Evolutionary conservation across 2,888 invertebrate species (phyloP).

Genomic region (Tiphia femorata): DNA sequence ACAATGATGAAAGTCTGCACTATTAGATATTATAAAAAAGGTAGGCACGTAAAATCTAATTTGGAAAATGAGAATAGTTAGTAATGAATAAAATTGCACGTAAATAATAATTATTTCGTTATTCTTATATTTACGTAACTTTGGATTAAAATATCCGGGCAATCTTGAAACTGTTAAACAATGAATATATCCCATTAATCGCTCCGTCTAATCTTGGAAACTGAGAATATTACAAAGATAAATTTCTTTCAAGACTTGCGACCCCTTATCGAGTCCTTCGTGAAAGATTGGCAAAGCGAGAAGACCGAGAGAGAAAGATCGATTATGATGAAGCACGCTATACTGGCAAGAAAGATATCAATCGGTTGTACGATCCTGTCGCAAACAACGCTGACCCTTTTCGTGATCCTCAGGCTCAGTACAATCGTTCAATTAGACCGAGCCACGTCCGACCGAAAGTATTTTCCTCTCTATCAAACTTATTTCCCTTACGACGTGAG

Average conservation of each 20-base stretch:
- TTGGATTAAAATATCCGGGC: neutral
- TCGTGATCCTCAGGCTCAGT: slow-evolving; percentile 3
- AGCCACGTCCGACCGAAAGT: neutral
- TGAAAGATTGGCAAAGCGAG: slow-evolving; percentile 17
- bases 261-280: slow-evolving; percentile 21
- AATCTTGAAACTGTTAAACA: too few species aligned
- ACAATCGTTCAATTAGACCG: neutral
- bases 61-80: neutral
- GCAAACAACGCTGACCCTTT: slow-evolving; percentile 24
- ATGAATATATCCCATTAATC: neutral
- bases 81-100: neutral
- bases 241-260: slow-evolving; percentile 25
- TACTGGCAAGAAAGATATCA: slow-evolving; percentile 12
- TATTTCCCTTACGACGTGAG: slow-evolving; percentile 1
- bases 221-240: neutral
- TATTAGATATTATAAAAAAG: slow-evolving; percentile 42
- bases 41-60: too few species aligned
- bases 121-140: neutral
- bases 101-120: neutral
- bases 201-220: neutral
- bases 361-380: slow-evolving; percentile 31
- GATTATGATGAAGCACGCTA: slow-evolving; percentile 23
- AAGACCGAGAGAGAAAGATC: slow-evolving; percentile 8
- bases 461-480: neutral
- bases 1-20: slow-evolving; percentile 42